Evolutionary conservation across 2,888 invertebrate genomes (phyloP), one percentile per base, ranked within the genome.

Genomic region (Cataglyphis altisquamis): DNA sequence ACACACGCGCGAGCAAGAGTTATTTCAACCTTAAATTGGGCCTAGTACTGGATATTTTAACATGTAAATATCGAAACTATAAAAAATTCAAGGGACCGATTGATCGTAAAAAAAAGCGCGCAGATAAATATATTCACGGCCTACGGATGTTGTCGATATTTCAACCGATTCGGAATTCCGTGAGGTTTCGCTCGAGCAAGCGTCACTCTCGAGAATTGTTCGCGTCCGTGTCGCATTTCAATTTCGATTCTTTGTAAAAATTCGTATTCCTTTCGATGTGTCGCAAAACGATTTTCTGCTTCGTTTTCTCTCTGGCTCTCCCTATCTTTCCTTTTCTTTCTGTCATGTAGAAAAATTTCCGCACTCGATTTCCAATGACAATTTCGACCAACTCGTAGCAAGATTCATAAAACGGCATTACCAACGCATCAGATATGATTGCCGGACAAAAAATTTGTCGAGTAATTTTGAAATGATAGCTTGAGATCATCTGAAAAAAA

Each of bases 111-210:
- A 85, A 84, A 32, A 32, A 48, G n/a, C 32, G 32, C 41, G 41
- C 70, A 72, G 80, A 86, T 86, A 89, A 89, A 89, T 87, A 89
- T 89, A 87, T 87, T 83, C 75, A 82, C 74, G 60, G 80, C 39
- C 83, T 89, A 86, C 83, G 86, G 86, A 89, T 89, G 86, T 87
- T 52, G 89, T 87, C 89, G 89, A 89, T 89, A 89, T 89, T 89
- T 89, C 86, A 89, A 66, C 77, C 86, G 84, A 83, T 89, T 87
- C 86, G 64, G 70, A 84, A 86, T 87, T 83, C 85, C 29, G 84
- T 70, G 70, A 74, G 73, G 77, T 86, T 84, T 66, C 68, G 32
- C 57, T 82, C 81, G 21, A 67, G 67, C 66, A 84, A 83, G 78
- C 89, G 77, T 66, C 80, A 39, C 89, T 84, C 84, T 87, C 86